Evolutionary conservation across 2,888 invertebrate genomes (phyloP), one percentile per base, ranked within the genome.

Genomic region (Agrenia bidenticulata): DNA sequence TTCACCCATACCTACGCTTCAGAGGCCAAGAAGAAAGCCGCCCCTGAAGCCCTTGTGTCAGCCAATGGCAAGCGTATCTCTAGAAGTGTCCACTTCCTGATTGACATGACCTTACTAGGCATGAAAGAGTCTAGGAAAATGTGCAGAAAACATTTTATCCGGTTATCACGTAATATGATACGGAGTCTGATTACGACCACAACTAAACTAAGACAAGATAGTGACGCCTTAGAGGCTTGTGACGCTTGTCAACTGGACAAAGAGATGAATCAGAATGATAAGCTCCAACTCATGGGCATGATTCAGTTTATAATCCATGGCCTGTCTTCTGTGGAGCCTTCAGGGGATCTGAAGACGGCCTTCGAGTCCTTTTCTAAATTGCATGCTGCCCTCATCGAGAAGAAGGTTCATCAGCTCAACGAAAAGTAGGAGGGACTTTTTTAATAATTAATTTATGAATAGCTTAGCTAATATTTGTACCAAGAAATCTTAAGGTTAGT

Each of bases 181-280:
- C 45, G 17, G 1, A 49, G 45, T 13, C 13, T 59, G 32, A 59
- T 26, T 9, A 59, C 59, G 7, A 24, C 50, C n/a, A 7, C 49
- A 13, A 49, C 50, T 9, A 59, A 59, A 17, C 42, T 59, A 27
- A 24, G 27, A n/a, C 59, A 59, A 21, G 59, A 59, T 27, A 39
- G 19, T 7, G 50, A 45, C 17, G 26, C 49, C 21, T 7, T 59
- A 13, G 32, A 19, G 1, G n/a, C 2, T 27, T 49, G 59, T 17
- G 26, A 49, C n/a, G 27, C 15, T 13, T 59, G 59, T 27, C 23
- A 17, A 4, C 11, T 49, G 2, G 59, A 59, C 27, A 17, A 24
- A 1, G 26, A 26, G 19, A 17, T 26, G 11, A 49, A 24, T 23
- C 27, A 49, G 15, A 59, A 59, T 42, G 59, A 59, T 19, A 21